Evolutionary conservation across 2,888 invertebrate species (phyloP), one percentile per base, ranked within the genome.

Genomic region (Micoletzkya japonica): DNA sequence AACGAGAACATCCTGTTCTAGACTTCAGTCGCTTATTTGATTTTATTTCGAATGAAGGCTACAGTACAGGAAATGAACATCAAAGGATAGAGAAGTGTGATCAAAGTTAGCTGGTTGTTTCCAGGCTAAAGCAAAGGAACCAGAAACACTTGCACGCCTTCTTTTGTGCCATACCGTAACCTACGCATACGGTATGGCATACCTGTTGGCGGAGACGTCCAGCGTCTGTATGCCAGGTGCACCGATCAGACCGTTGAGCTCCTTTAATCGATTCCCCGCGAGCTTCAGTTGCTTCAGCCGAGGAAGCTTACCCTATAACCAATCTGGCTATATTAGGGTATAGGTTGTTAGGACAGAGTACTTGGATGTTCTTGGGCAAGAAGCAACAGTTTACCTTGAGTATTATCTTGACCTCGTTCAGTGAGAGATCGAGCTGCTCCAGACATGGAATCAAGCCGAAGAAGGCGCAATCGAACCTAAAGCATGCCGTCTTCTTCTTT

Each of bases 361-460:
- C n/a, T n/a, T n/a, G n/a, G n/a, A n/a, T n/a, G n/a, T n/a, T n/a
- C n/a, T n/a, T n/a, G n/a, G n/a, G n/a, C n/a, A n/a, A n/a, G n/a
- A n/a, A n/a, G n/a, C n/a, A n/a, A n/a, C 52, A n/a, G n/a, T 2
- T 17, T 1, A 24, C 63, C 56, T 66, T 58, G 34, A 49, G 68
- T n/a, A 78, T 70, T 44, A 54, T 44, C 32, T 74, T 77, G 61
- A 81, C 77, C 30, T 74, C 73, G 58, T 81, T 81, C 26, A 72
- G 69, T 37, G 76, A 76, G 57, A 80, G 52, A 69, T 79, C 77
- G 2, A 81, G 60, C 4, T 76, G 72, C 49, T 77, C 73, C 28
- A 81, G 66, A 24, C 44, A 61, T 4, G 73, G 69, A 58, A 75
- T 61, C 44, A 58, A 34, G 0, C 77, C 80, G 71, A 78, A 78